phyloP scores from a whole-genome alignment of 2,888 invertebrate genomes.

The Crioceris asparagi region DNA sequence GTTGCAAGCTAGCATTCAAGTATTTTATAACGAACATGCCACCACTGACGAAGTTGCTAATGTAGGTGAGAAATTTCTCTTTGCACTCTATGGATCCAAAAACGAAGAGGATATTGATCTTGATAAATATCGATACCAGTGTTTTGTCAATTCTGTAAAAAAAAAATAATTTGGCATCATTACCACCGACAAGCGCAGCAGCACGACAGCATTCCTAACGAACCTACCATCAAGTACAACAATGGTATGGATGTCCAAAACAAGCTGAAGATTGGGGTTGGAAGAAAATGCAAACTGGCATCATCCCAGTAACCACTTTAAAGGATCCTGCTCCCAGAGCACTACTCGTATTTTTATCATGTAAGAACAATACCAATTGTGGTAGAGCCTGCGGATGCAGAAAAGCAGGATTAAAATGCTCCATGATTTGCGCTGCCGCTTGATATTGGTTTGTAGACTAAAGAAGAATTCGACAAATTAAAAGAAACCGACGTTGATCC shows the following conservation, averaged over 20 bases:
- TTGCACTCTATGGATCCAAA: constrained; percentile 1
- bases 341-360: constrained; percentile 3
- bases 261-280: constrained; percentile 2
- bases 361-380: not conserved
- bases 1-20: no score
- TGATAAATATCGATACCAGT: constrained; percentile 1
- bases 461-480: no score
- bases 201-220: constrained; percentile 4
- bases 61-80: no score
- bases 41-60: no score
- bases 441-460: no score
- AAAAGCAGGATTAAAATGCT: constrained; percentile 5
- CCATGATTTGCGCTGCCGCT: constrained; percentile 7
- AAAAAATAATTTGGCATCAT: constrained; percentile 4
- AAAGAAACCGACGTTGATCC: no score
- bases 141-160: no score
- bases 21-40: no score
- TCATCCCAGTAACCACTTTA: constrained; percentile 6
- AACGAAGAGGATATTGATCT: no score
- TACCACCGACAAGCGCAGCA: not conserved
- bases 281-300: constrained; percentile 4
- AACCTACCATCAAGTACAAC: constrained; percentile 4
- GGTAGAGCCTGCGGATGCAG: not conserved
- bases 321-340: constrained; percentile 4
- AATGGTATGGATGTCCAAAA: constrained; percentile 4